Conservation (phyloP, 2,797 vertebrate genomes). For the Melanogrammus aeglefinus region DNA sequence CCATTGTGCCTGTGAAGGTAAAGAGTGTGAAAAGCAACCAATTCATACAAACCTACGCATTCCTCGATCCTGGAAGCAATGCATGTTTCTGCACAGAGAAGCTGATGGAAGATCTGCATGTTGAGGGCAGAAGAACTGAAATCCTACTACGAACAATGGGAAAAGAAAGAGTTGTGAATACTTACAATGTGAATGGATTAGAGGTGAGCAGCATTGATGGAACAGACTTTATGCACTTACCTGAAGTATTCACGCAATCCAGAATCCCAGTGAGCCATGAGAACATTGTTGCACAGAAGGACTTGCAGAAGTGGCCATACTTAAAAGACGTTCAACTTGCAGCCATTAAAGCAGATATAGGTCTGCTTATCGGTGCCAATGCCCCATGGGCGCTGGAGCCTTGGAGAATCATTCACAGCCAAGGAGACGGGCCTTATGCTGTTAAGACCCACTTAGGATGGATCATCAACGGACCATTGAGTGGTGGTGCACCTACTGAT, state of each 20-base stretch:
- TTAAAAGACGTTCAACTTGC: neutral
- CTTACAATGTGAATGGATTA: neutral
- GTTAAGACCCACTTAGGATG: neutral
- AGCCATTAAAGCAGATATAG: neutral
- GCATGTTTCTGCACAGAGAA: no score
- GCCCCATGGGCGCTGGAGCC: neutral
- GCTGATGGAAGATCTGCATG: no score
- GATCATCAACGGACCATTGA: neutral
- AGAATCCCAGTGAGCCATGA: neutral
- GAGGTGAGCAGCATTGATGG: slow-evolving; percentile 10
- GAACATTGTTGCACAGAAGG: neutral
- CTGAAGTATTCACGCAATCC: slow-evolving; percentile 17
- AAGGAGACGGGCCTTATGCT: neutral
- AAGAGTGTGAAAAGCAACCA: no score
- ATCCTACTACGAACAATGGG: no score
- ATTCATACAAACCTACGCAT: no score
- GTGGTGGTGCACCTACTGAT: neutral
- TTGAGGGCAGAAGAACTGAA: no score
- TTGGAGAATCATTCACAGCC: neutral
- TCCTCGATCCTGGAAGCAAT: no score
- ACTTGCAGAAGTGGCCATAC: slow-evolving; percentile 7
- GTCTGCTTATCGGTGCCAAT: neutral
- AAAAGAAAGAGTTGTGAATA: neutral
- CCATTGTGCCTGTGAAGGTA: no score
- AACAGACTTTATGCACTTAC: neutral